These are phyloP conservation scores for Prorops nasuta DNA, from an alignment of 1,140 invertebrate species.

Conservation along the genomic window DNA sequence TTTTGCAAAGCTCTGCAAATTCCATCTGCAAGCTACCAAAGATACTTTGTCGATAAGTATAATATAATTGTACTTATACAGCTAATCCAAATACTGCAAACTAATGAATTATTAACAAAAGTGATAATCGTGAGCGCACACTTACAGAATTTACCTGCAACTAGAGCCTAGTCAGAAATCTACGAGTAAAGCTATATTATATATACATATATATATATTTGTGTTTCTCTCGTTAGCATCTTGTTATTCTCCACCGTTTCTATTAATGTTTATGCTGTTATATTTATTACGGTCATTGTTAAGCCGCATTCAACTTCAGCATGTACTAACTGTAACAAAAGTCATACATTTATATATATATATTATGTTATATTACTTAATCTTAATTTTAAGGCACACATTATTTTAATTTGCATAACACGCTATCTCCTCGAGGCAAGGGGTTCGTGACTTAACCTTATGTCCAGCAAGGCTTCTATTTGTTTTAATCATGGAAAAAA, in stretches of 20 bases:
- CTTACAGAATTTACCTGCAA: neutral
- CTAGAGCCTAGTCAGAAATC: conserved; percentile 6
- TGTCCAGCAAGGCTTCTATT: no score
- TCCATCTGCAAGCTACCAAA: conserved; percentile 41
- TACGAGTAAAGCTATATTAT: neutral
- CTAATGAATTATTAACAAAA: neutral
- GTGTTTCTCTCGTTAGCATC: neutral
- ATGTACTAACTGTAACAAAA: neutral
- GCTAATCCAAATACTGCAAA: conserved; percentile 18
- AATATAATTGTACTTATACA: conserved; percentile 42
- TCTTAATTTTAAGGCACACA: neutral
- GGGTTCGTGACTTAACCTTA: no score
- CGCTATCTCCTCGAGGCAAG: neutral
- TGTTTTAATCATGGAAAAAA: no score
- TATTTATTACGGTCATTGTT: conserved; percentile 1
- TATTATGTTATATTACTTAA: conserved; percentile 1
- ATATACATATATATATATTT: no score
- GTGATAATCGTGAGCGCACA: neutral
- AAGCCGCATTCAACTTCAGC: neutral
- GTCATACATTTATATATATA: conserved; percentile 3
- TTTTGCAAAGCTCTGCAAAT: conserved; percentile 10
- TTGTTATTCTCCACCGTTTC: neutral
- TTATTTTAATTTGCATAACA: neutral
- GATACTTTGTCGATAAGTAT: conserved; percentile 36
- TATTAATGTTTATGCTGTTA: neutral